Evolutionary conservation across 2,113 vertebrate species (phyloP).

Genomic region (Onychostoma macrolepis): DNA sequence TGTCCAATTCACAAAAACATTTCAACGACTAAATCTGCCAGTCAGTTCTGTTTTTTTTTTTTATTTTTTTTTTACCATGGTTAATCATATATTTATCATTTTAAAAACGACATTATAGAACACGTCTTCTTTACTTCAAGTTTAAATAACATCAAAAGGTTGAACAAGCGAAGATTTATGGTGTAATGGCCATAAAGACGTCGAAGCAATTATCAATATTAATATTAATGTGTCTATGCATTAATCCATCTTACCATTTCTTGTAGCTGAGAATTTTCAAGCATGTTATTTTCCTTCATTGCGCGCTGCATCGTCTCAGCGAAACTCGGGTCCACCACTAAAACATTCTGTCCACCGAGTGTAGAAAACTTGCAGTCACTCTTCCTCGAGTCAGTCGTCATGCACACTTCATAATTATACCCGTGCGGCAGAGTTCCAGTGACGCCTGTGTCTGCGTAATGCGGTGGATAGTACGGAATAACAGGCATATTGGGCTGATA

Average conservation of each 20-base stretch:
- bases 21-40: too few relatives aligned
- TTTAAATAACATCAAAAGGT: not conserved
- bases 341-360: conserved; percentile 43
- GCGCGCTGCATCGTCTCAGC: not conserved
- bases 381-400: conserved; percentile 63
- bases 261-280: not conserved
- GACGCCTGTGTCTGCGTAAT: conserved; percentile 69
- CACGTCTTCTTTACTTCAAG: too few relatives aligned
- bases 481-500: conserved; percentile 65
- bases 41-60: too few relatives aligned
- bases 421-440: conserved; percentile 69
- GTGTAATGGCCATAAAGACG: not conserved
- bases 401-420: conserved; percentile 65
- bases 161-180: not conserved
- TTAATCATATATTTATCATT: not conserved
- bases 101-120: not conserved
- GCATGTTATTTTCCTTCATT: not conserved
- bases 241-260: conserved; percentile 42
- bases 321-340: conserved; percentile 38
- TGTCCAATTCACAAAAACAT: too few relatives aligned
- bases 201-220: not conserved
- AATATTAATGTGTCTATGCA: not conserved
- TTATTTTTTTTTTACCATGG: not conserved
- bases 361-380: conserved; percentile 48
- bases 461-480: conserved; percentile 71